These are phyloP conservation scores for Australoheros facetus DNA, from an alignment of 2,797 vertebrate genomes.

Conservation along the genomic window DNA sequence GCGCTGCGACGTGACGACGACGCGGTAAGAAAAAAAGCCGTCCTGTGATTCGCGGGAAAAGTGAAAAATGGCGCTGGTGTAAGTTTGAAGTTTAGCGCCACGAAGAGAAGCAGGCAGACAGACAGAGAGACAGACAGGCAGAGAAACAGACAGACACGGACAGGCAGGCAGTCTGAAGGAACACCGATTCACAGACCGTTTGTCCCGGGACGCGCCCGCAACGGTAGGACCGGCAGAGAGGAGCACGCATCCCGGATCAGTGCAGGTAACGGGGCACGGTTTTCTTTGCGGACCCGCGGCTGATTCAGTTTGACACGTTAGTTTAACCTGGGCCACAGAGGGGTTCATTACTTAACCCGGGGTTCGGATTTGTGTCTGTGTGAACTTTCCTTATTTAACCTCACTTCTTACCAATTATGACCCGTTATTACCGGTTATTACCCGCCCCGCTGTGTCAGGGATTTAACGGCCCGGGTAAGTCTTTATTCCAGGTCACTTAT, in stretches of 20 bases:
- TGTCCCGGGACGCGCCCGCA: not conserved
- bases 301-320: not conserved
- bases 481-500: not conserved
- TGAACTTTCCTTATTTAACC: not conserved
- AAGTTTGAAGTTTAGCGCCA: constrained; percentile 66
- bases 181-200: not conserved
- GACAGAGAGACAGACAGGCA: not conserved
- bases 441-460: not conserved
- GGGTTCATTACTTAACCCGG: not conserved
- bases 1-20: constrained; percentile 26
- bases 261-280: constrained; percentile 20
- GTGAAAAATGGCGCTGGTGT: constrained; percentile 67
- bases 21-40: not conserved
- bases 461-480: not conserved
- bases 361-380: not conserved
- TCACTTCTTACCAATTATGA: not conserved
- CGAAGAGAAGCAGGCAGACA: constrained; percentile 3
- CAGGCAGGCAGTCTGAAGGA: not conserved
- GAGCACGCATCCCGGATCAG: not conserved
- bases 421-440: not conserved
- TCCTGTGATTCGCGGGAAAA: constrained; percentile 70
- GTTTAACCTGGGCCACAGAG: not conserved
- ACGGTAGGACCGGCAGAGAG: not conserved
- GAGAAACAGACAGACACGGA: not conserved
- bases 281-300: not conserved